These are phyloP conservation scores for Riparia riparia DNA, from an alignment of 2,113 vertebrate genomes.

Conservation along the genomic window DNA sequence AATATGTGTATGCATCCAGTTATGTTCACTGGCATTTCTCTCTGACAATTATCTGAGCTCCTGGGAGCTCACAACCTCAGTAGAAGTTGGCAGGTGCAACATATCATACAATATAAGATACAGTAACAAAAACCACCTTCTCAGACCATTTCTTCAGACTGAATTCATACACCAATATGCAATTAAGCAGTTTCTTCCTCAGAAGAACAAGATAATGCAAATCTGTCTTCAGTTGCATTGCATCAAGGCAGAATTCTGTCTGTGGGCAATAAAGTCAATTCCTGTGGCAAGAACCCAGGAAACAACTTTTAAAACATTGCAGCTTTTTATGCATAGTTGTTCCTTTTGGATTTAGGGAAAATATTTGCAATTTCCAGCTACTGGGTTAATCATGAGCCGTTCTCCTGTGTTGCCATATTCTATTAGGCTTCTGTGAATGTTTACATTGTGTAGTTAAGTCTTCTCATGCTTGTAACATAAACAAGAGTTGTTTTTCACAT, in stretches of 20 bases:
- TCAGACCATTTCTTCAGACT: not conserved
- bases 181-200: not conserved
- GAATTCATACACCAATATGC: not conserved
- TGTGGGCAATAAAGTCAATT: not conserved
- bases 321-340: accelerated
- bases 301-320: not conserved
- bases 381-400: not conserved
- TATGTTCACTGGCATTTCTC: not conserved
- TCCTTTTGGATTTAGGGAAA: not conserved
- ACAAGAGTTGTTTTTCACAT: no score
- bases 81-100: not conserved
- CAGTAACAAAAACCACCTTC: not conserved
- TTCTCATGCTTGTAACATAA: no score
- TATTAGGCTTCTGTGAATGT: no score
- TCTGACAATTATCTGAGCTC: not conserved
- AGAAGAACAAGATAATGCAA: not conserved
- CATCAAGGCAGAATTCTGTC: not conserved
- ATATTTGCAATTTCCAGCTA: not conserved
- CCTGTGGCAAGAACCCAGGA: not conserved
- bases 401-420: not conserved
- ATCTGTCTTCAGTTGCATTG: not conserved
- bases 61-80: not conserved
- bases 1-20: not conserved
- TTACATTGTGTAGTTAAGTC: no score
- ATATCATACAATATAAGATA: not conserved